A percentile compares a stretch with the other conserved stretches of the same genome.
Evolutionary conservation across 2,797 vertebrate species (phyloP).

Genomic region (Bradypodion pumilum): DNA sequence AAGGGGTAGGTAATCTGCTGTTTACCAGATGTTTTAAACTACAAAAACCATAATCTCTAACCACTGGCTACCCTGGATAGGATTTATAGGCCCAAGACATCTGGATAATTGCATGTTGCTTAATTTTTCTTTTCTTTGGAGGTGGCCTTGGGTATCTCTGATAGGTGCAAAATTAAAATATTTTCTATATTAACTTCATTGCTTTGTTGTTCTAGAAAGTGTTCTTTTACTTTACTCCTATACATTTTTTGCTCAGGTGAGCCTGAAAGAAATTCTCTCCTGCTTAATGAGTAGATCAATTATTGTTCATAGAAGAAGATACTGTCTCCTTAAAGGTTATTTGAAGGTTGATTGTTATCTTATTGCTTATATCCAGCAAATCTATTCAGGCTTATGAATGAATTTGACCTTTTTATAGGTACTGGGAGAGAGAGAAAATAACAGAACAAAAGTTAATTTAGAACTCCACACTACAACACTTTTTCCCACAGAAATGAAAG

Average conservation of each 20-base stretch:
- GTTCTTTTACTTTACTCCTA: constrained; percentile 51
- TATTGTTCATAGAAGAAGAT: constrained; percentile 74
- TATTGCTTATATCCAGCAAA: constrained; percentile 84
- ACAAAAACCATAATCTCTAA: not conserved
- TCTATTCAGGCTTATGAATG: constrained; percentile 94
- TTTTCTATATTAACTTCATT: constrained; percentile 44
- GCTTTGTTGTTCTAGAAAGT: constrained; percentile 51
- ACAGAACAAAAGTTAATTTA: constrained; percentile 94
- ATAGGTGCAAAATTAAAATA: constrained; percentile 37
- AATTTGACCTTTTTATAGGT: constrained; percentile 97
- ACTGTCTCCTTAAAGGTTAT: constrained; percentile 85
- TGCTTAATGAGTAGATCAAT: constrained; percentile 82
- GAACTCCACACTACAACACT: constrained; percentile 88
- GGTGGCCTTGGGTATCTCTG: not conserved
- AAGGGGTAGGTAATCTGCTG: not conserved
- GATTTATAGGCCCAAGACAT: not conserved
- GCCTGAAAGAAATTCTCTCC: constrained; percentile 62
- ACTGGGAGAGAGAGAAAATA: constrained; percentile 79
- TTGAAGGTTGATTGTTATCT: constrained; percentile 93
- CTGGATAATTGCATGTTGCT: not conserved
- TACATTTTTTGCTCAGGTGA: constrained; percentile 64
- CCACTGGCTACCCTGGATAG: not conserved
- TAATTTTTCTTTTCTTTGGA: not conserved
- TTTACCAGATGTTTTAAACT: not conserved
- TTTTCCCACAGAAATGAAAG: constrained; percentile 93